These are phyloP conservation scores for Agrilus biguttatus DNA, from an alignment of 2,888 invertebrate genomes.

Conservation along the genomic window DNA sequence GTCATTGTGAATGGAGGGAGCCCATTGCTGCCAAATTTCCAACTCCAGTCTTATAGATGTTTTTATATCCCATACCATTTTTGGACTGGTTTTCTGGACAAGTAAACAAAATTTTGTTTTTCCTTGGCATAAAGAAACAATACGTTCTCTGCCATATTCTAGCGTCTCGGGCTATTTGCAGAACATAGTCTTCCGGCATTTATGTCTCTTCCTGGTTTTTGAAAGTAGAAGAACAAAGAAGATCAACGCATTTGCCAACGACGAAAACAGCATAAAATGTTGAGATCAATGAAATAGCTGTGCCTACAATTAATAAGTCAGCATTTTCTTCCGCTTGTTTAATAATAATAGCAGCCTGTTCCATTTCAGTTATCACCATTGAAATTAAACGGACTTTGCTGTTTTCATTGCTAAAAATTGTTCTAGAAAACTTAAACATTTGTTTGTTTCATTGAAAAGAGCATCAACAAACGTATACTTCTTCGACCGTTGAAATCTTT, in stretches of 20 bases:
- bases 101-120: slow-evolving; percentile 8
- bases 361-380: slow-evolving; percentile 8
- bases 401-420: slow-evolving; percentile 13
- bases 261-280: slow-evolving; percentile 6
- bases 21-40: slow-evolving; percentile 7
- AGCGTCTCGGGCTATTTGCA: slow-evolving; percentile 1
- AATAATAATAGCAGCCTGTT: slow-evolving; percentile 6
- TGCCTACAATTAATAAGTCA: slow-evolving; percentile 9
- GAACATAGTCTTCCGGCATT: neutral
- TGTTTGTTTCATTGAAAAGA: slow-evolving; percentile 9
- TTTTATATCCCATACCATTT: slow-evolving; percentile 2
- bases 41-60: slow-evolving; percentile 9
- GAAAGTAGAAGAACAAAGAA: slow-evolving; percentile 12
- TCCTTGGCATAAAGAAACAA: slow-evolving; percentile 8
- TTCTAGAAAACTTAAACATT: slow-evolving; percentile 10
- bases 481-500: slow-evolving; percentile 11
- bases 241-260: slow-evolving; percentile 11
- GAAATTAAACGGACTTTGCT: slow-evolving; percentile 14
- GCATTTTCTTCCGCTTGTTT: slow-evolving; percentile 10
- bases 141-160: slow-evolving; percentile 4
- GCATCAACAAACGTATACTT: slow-evolving; percentile 8
- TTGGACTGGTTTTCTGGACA: slow-evolving; percentile 6
- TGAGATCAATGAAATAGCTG: slow-evolving; percentile 7
- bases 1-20: slow-evolving; percentile 3
- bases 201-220: slow-evolving; percentile 6